Conservation (phyloP, 2,113 vertebrate species). For the Garra rufa region DNA sequence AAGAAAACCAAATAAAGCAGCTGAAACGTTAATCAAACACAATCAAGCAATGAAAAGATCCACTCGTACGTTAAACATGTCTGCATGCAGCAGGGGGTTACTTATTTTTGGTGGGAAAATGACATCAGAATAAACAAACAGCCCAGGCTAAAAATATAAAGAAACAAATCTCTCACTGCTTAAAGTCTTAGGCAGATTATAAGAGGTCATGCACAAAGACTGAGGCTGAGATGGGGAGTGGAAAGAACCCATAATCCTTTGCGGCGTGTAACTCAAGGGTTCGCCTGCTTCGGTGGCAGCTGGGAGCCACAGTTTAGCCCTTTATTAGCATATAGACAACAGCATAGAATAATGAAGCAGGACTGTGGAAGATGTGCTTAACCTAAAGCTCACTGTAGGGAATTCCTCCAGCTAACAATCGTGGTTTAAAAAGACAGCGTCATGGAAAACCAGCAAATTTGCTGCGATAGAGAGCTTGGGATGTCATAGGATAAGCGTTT, state of each 20-base stretch:
- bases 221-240: constrained; percentile 31
- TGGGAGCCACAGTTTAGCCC: constrained; percentile 19
- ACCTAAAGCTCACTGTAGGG: not conserved
- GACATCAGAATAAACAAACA: constrained; percentile 32
- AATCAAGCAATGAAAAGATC: not conserved
- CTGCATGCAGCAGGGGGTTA: not conserved
- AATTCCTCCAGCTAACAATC: constrained; percentile 40
- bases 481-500: constrained; percentile 16
- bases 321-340: constrained; percentile 43
- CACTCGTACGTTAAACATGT: not conserved
- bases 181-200: constrained; percentile 65
- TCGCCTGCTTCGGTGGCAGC: constrained; percentile 10
- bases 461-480: constrained; percentile 11
- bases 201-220: constrained; percentile 53
- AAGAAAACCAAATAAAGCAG: constrained; percentile 31
- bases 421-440: constrained; percentile 8
- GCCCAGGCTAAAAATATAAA: constrained; percentile 10
- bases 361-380: constrained; percentile 12
- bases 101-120: constrained; percentile 21
- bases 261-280: constrained; percentile 20
- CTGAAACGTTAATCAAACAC: not conserved
- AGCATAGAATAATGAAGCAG: not conserved
- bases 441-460: constrained; percentile 48
- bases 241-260: constrained; percentile 40
- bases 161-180: constrained; percentile 57